A percentile compares a stretch with the other conserved stretches of the same genome.
Evolutionary conservation across 2,888 invertebrate species (phyloP).

Genomic region (Lasioglossum villosulum): DNA sequence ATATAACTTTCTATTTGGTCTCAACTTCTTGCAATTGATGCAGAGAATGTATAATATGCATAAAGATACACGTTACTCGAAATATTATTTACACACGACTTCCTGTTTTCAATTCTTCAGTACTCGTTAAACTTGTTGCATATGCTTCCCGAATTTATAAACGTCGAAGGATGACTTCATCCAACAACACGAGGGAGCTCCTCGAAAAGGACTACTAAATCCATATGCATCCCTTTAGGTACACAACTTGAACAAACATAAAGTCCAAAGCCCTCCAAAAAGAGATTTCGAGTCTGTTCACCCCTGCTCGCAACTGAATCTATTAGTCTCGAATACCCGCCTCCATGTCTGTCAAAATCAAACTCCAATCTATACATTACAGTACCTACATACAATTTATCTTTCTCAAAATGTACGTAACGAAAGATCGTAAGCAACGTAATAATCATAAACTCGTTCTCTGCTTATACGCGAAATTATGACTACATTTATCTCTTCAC

Average conservation of each 20-base stretch:
- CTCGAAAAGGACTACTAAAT: conserved; percentile 29
- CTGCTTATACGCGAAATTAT: background rate
- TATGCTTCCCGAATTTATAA: conserved; percentile 10
- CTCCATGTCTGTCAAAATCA: background rate
- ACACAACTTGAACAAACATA: conserved; percentile 48
- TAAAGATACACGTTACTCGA: background rate
- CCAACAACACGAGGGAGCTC: conserved; percentile 16
- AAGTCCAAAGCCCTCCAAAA: conserved; percentile 34
- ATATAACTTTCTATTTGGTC: background rate
- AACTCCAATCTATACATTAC: conserved; percentile 2
- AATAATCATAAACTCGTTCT: background rate
- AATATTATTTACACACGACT: background rate
- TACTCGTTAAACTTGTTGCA: conserved; percentile 43
- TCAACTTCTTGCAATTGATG: background rate
- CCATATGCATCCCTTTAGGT: conserved; percentile 38
- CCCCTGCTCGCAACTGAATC: conserved; percentile 52
- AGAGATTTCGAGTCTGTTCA: conserved; percentile 50
- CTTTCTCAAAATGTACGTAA: background rate
- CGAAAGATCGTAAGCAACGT: background rate
- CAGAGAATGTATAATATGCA: background rate
- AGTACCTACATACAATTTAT: background rate
- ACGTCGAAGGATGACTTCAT: conserved; percentile 21
- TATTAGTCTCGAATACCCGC: conserved; percentile 41
- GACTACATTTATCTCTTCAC: background rate
- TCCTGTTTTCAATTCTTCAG: background rate